Base-by-base conservation (phyloP, 2,797 vertebrate species). In the Hypotaenidia philippensis region DNA sequence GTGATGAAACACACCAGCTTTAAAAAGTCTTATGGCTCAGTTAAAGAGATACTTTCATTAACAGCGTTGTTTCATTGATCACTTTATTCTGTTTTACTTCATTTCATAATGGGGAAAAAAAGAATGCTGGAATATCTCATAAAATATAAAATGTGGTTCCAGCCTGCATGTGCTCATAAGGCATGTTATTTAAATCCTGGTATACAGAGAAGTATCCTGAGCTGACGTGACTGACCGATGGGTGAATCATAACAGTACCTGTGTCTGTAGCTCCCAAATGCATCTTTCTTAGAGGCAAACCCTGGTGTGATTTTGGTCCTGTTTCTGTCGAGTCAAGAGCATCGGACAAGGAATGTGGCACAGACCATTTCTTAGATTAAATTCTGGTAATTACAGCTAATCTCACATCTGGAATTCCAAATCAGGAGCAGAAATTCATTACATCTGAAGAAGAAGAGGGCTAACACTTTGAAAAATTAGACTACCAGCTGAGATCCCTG, bases 141-240 rank as follows among this genome's bases (percentile, higher is more conserved):
- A 41, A 90, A 85, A 68, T 7, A 60, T 65, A 88, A 95, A 86
- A 76, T 3, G 11, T 45, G 23, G 22, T 78, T 95, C 82, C 47
- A 83, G 45, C 32, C 66, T 79, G 44, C 72, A 85, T 88, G 45
- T 89, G 57, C 49, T 96, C 84, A 94, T 65, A n/a, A 90, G 75
- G 57, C 11, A 68, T 25, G 49, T 49, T 94, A 90, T 77, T 96
- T 92, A 77, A 84, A 85, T 88, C 41, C 66, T 13, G 29, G 34
- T 61, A 60, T 59, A 57, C 9, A 80, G 59, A 79, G 45, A 89
- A 79, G n/a, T 61, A 91, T 65, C 82, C 56, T 85, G 78, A 80
- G 74, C 45, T 60, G 63, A 94, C 52, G 66, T 76, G 87, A 94
- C 85, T 86, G 74, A 90, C 61, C 17, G 12, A 56, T 79, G 72